A percentile compares a stretch with the other conserved stretches of the same genome.
Conservation (phyloP, 2,797 vertebrate species). For the Sitta carolinensis region DNA sequence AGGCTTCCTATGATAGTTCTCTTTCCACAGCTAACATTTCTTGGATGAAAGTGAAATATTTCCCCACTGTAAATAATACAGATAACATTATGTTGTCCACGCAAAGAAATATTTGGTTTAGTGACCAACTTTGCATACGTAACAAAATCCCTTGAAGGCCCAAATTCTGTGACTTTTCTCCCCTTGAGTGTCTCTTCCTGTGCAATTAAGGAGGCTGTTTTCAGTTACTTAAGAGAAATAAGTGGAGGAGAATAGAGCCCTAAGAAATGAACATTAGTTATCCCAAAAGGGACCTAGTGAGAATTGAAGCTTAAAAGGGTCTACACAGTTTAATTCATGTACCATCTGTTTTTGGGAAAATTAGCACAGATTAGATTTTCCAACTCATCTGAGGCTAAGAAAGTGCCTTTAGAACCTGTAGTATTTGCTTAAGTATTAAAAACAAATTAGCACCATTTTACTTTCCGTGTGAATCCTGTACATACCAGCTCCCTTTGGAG, state of each 20-base stretch:
- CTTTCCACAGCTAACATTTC: not conserved
- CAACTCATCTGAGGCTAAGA: constrained; percentile 28
- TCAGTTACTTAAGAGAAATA: constrained; percentile 21
- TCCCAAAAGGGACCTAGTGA: constrained; percentile 44
- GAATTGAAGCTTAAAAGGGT: constrained; percentile 45
- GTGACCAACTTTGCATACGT: not conserved
- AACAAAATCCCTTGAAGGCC: not conserved
- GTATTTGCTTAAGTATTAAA: constrained; percentile 44
- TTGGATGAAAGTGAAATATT: not conserved
- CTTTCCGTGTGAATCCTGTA: not conserved
- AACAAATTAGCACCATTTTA: constrained; percentile 20
- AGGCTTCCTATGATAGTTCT: not conserved
- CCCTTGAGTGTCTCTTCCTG: not conserved
- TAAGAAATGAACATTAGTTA: constrained; percentile 57
- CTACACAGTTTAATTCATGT: constrained; percentile 45
- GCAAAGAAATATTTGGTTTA: not conserved
- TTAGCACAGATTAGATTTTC: constrained; percentile 59
- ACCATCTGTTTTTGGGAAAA: constrained; percentile 60
- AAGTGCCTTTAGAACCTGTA: constrained; percentile 30
- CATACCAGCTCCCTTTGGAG: not conserved
- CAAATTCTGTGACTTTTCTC: not conserved
- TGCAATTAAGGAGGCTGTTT: not conserved
- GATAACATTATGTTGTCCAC: not conserved
- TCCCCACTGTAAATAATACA: not conserved
- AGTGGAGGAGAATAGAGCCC: constrained; percentile 25